Evolutionary conservation across 2,888 invertebrate species (phyloP).

Genomic region (Polyploca ridens): DNA sequence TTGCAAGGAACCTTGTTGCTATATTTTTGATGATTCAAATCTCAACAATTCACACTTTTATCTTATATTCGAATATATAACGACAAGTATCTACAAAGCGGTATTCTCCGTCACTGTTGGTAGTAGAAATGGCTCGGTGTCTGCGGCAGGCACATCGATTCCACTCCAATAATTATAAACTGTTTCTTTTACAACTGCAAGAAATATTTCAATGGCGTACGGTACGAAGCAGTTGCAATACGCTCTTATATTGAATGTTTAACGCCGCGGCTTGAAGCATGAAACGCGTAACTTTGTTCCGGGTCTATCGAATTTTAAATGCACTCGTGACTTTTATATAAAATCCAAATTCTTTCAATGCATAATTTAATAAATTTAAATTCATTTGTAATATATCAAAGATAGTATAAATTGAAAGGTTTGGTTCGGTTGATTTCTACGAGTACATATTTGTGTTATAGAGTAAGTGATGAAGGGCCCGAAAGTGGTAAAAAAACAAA

Average conservation of each 20-base stretch:
- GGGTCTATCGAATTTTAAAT: conserved; percentile 9
- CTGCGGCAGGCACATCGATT: conserved; percentile 49
- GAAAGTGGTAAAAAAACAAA: too few species aligned
- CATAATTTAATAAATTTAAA: neutral
- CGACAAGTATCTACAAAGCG: neutral
- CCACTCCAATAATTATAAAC: conserved; percentile 52
- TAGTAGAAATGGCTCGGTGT: conserved; percentile 36
- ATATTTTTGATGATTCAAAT: neutral
- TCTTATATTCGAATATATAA: neutral
- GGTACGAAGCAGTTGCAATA: conserved; percentile 26
- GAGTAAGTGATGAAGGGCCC: too few species aligned
- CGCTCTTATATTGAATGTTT: conserved; percentile 44
- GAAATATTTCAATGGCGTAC: conserved; percentile 38
- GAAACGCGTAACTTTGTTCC: conserved; percentile 24
- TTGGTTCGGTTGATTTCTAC: too few species aligned
- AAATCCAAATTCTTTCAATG: neutral
- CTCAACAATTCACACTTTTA: neutral
- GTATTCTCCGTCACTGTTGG: neutral
- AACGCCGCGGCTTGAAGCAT: conserved; percentile 33
- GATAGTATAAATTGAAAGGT: too few species aligned
- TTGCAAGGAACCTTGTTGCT: neutral
- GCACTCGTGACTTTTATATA: neutral
- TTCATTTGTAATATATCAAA: too few species aligned
- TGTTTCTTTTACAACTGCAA: conserved; percentile 43
- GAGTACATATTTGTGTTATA: too few species aligned